Percentiles rank a stretch among this genome's conserved stretches.
Evolutionary conservation across 2,113 vertebrate species (phyloP).

Genomic region (Eublepharis macularius): DNA sequence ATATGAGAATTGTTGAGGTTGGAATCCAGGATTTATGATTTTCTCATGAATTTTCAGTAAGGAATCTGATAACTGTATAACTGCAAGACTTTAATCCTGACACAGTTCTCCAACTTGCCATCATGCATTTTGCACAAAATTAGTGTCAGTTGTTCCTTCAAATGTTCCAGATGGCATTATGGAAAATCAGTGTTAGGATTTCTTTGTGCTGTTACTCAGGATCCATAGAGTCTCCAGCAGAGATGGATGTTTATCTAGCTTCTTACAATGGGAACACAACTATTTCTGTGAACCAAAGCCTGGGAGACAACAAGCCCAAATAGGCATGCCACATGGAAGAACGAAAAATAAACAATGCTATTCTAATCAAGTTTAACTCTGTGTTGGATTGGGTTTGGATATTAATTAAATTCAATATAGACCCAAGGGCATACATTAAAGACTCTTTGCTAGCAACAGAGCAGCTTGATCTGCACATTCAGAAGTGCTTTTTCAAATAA

Average conservation of each 20-base stretch:
- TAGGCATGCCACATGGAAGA: not conserved
- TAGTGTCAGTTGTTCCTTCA: conserved; percentile 34
- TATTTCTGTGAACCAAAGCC: conserved; percentile 20
- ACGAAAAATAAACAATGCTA: fast-evolving
- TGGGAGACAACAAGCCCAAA: not conserved
- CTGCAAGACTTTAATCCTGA: conserved; percentile 17
- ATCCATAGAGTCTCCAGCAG: conserved; percentile 21
- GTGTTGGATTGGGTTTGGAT: conserved; percentile 2
- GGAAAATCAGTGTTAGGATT: conserved; percentile 50
- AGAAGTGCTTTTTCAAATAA: not conserved
- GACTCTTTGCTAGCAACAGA: not conserved
- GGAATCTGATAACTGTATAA: not conserved
- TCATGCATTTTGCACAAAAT: conserved; percentile 5
- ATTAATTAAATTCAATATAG: not conserved
- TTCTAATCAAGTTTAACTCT: not conserved
- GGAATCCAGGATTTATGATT: not conserved
- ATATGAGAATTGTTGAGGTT: not conserved
- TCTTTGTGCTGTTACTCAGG: conserved; percentile 47
- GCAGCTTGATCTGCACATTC: not conserved
- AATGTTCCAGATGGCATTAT: conserved; percentile 25
- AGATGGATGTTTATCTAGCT: conserved; percentile 41
- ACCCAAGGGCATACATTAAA: not conserved
- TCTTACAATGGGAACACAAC: conserved; percentile 30
- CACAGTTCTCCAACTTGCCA: conserved; percentile 22
- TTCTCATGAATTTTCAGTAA: not conserved